phyloP scores from a whole-genome alignment of 1,140 invertebrate genomes.

The Cyclargus thomasi region DNA sequence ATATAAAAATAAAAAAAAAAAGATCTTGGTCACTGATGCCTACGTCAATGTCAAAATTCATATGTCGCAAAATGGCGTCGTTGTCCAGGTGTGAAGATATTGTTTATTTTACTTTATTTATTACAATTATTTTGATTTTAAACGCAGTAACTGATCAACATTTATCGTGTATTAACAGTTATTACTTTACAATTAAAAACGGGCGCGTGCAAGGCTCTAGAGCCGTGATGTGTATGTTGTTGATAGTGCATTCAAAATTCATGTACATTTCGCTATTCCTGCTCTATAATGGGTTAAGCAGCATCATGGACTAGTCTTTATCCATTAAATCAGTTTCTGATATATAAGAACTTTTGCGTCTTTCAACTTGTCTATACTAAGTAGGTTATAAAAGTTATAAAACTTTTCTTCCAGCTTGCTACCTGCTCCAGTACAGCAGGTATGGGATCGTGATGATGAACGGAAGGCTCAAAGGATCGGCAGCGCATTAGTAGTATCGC shows the following conservation, averaged over 20 bases:
- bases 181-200: background rate
- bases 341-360: no score
- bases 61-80: slow-evolving; percentile 55
- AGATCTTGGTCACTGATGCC: background rate
- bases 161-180: background rate
- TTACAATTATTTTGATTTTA: background rate
- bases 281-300: no score
- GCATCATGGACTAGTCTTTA: no score
- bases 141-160: background rate
- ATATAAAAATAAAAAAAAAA: background rate
- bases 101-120: slow-evolving; percentile 22
- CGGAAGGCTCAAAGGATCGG: slow-evolving; percentile 80
- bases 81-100: slow-evolving; percentile 57
- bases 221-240: no score
- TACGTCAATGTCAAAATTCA: background rate
- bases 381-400: slow-evolving; percentile 6
- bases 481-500: slow-evolving; percentile 86
- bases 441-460: slow-evolving; percentile 93
- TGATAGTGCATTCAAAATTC: no score
- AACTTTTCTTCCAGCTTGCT: slow-evolving; percentile 78
- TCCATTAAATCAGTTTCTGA: no score
- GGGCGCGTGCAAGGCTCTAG: no score
- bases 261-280: no score
- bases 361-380: no score
- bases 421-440: slow-evolving; percentile 87